Conservation (phyloP, 1,140 invertebrate species). For the roundworm (Caenorhabditis elegans) region DNA sequence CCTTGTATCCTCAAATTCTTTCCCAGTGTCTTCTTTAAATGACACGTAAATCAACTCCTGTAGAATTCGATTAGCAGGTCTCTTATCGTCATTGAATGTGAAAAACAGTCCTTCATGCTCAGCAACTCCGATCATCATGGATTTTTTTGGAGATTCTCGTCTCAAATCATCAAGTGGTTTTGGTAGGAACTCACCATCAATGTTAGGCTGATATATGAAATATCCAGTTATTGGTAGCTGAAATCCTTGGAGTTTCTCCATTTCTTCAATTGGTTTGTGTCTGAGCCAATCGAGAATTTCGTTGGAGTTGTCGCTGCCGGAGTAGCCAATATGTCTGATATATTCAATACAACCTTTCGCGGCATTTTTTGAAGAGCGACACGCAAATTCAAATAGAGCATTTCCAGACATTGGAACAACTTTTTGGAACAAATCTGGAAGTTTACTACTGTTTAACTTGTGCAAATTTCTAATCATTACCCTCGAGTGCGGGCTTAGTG, state of each 20-base stretch:
- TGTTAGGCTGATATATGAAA: slow-evolving; percentile 31
- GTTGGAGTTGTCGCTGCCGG: neutral
- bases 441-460: too few species aligned
- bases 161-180: slow-evolving; percentile 51
- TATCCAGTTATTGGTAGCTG: slow-evolving; percentile 1
- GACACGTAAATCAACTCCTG: neutral
- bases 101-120: slow-evolving; percentile 60
- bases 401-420: slow-evolving; percentile 59
- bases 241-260: slow-evolving; percentile 5
- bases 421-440: slow-evolving; percentile 53
- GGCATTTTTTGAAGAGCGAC: neutral
- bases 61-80: neutral
- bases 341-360: slow-evolving; percentile 19
- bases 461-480: slow-evolving; percentile 66
- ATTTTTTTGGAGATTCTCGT: slow-evolving; percentile 53
- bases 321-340: neutral
- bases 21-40: neutral
- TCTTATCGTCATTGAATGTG: neutral
- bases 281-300: neutral
- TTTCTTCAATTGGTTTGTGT: neutral
- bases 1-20: neutral
- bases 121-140: slow-evolving; percentile 47
- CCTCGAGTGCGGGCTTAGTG: slow-evolving; percentile 78
- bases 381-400: slow-evolving; percentile 51
- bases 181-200: slow-evolving; percentile 60